Evolutionary conservation across 2,797 vertebrate genomes (phyloP).

Genomic region (Chiroxiphia lanceolata): DNA sequence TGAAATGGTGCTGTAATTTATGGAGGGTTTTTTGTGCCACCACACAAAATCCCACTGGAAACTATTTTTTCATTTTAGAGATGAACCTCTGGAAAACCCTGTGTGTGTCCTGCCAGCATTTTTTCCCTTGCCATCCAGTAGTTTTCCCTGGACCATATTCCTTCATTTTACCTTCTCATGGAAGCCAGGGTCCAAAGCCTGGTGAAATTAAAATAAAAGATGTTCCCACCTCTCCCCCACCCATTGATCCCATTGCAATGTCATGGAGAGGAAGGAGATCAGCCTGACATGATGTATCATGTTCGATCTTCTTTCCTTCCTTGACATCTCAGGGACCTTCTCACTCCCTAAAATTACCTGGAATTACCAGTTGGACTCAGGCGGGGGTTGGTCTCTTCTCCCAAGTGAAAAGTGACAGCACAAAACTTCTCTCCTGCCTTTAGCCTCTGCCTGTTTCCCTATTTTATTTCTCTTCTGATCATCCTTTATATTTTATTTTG

Average conservation of each 20-base stretch:
- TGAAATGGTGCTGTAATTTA: too few relatives aligned
- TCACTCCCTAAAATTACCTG: not conserved
- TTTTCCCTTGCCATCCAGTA: not conserved
- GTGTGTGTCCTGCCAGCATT: not conserved
- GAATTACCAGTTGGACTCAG: too few relatives aligned
- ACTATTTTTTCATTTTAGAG: too few relatives aligned
- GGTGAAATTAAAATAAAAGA: not conserved
- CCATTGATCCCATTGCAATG: not conserved
- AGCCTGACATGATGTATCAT: not conserved
- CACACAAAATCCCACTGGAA: too few relatives aligned
- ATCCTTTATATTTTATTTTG: not conserved
- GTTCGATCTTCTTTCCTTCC: not conserved
- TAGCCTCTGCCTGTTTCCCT: not conserved
- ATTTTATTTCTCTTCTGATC: not conserved
- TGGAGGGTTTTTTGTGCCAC: too few relatives aligned
- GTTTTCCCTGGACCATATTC: not conserved
- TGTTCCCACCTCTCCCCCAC: not conserved
- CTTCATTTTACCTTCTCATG: not conserved
- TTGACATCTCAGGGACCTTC: not conserved
- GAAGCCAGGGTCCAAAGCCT: not conserved
- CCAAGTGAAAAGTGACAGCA: not conserved
- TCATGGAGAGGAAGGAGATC: not conserved
- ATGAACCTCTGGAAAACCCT: not conserved
- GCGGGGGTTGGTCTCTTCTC: not conserved
- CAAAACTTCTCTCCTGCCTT: not conserved